phyloP scores from a whole-genome alignment of 2,797 vertebrate genomes.

The Podarcis siculus region DNA sequence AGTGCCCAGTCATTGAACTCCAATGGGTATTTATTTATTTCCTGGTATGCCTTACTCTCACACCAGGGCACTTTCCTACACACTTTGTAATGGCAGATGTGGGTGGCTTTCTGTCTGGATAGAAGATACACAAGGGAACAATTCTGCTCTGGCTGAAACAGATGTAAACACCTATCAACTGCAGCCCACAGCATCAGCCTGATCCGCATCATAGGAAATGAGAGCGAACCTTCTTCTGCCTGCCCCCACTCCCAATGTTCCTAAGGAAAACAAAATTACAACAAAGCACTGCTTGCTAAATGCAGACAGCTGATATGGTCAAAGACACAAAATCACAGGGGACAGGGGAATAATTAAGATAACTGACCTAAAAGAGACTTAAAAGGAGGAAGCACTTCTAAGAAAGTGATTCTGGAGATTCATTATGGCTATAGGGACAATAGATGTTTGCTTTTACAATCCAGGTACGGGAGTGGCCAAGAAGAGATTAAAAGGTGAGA shows the following conservation, averaged over 20 bases:
- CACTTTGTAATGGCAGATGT: not conserved
- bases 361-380: slow-evolving; percentile 39
- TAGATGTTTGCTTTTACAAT: slow-evolving; percentile 58
- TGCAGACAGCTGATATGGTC: slow-evolving; percentile 58
- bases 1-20: not conserved
- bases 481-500: slow-evolving; percentile 42
- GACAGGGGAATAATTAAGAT: slow-evolving; percentile 56
- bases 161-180: slow-evolving; percentile 30
- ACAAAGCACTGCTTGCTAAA: slow-evolving; percentile 37
- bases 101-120: not conserved
- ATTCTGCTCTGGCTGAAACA: slow-evolving; percentile 35
- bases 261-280: slow-evolving; percentile 5
- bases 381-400: slow-evolving; percentile 29
- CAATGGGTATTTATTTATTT: not conserved
- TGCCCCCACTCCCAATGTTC: slow-evolving; percentile 6
- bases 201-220: not conserved
- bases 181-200: not conserved
- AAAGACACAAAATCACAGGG: slow-evolving; percentile 52
- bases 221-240: slow-evolving; percentile 50
- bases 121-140: not conserved
- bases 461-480: slow-evolving; percentile 50
- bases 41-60: not conserved
- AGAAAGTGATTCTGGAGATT: slow-evolving; percentile 64
- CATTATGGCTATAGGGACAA: slow-evolving; percentile 29
- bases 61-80: not conserved